These are phyloP conservation scores for Drosophila simulans DNA, from an alignment of 1,140 invertebrate genomes.

Conservation along the genomic window DNA sequence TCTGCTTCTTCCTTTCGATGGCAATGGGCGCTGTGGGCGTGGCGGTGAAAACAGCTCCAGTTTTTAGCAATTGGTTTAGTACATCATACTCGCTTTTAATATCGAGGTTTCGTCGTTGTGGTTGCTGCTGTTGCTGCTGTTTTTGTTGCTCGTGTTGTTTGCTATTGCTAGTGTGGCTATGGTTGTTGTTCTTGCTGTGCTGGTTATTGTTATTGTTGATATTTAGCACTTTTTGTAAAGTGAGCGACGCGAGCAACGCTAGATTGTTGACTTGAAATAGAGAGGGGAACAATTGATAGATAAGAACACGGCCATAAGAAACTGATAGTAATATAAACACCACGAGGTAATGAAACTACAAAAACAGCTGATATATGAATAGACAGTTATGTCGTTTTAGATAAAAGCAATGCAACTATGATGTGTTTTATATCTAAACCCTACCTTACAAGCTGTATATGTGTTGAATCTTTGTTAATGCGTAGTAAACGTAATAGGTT, in stretches of 20 bases:
- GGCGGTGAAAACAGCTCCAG: conserved; percentile 64
- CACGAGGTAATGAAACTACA: conserved; percentile 3
- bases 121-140: conserved; percentile 18
- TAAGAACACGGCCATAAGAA: conserved; percentile 19
- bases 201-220: conserved; percentile 71
- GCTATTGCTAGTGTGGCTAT: conserved; percentile 26
- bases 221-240: conserved; percentile 75
- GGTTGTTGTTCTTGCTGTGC: conserved; percentile 33
- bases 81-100: conserved; percentile 64
- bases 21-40: conserved; percentile 58
- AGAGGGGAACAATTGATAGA: conserved; percentile 25
- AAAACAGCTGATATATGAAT: not conserved
- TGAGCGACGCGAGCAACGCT: conserved; percentile 68
- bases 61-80: conserved; percentile 69
- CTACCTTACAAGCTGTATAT: too few relatives aligned
- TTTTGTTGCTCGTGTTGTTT: conserved; percentile 33
- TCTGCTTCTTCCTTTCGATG: conserved; percentile 51
- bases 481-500: too few relatives aligned
- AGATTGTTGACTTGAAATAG: conserved; percentile 64
- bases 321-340: conserved; percentile 15
- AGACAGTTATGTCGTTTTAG: too few relatives aligned
- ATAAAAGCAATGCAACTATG: too few relatives aligned
- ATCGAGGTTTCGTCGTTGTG: conserved; percentile 66
- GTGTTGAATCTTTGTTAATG: too few relatives aligned
- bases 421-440: too few relatives aligned